Conservation (phyloP, 1,140 invertebrate species). For the Heliconius hermathena region DNA sequence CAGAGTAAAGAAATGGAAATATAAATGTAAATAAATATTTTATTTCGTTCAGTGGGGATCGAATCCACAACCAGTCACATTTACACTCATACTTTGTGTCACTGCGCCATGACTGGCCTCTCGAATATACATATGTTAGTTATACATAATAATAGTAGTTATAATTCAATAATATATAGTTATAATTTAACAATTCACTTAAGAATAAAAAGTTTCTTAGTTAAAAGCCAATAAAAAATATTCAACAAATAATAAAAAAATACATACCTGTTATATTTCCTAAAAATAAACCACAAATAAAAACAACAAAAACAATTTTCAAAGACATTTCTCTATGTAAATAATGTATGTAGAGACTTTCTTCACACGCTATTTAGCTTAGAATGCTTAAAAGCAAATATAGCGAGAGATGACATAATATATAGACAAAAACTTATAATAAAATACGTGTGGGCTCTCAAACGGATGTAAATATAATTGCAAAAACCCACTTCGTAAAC, state of each 20-base stretch:
- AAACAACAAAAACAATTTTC: background rate
- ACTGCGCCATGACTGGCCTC: too few species aligned
- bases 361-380: conserved; percentile 7
- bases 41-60: too few species aligned
- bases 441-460: conserved; percentile 6
- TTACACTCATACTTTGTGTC: too few species aligned
- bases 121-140: too few species aligned
- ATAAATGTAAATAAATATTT: too few species aligned
- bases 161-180: too few species aligned
- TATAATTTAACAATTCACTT: too few species aligned
- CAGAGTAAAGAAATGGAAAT: too few species aligned
- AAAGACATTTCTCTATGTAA: conserved; percentile 13
- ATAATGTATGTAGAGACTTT: background rate
- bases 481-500: conserved; percentile 19
- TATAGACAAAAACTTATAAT: conserved; percentile 6
- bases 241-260: background rate
- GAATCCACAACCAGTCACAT: too few species aligned
- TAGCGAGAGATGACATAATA: conserved; percentile 22
- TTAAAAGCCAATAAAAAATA: too few species aligned
- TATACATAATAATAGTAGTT: too few species aligned
- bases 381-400: conserved; percentile 7
- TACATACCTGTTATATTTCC: conserved; percentile 32
- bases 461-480: conserved; percentile 21
- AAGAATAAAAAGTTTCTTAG: too few species aligned
- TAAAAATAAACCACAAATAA: conserved; percentile 4